Evolutionary conservation across 2,888 invertebrate genomes (phyloP).

Genomic region (Ferdinandea cuprea): DNA sequence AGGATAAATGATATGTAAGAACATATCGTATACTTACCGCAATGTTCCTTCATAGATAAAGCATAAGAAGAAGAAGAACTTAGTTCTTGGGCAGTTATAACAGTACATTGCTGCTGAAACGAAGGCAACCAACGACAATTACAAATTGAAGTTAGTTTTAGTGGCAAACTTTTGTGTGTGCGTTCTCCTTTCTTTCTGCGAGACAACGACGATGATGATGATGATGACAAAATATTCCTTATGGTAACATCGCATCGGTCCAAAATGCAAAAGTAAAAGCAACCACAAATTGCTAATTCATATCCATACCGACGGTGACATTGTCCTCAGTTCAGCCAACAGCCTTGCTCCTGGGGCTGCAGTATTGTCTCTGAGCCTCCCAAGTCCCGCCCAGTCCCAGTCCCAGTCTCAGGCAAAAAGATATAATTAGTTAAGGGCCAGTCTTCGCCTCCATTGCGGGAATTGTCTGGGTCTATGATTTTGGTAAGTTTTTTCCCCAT

Average conservation of each 20-base stretch:
- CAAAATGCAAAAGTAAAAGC: constrained; percentile 56
- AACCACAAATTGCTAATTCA: constrained; percentile 74
- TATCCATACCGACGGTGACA: constrained; percentile 53
- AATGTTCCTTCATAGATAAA: constrained; percentile 58
- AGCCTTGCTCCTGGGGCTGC: constrained; percentile 28
- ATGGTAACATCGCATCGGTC: constrained; percentile 63
- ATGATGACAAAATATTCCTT: constrained; percentile 69
- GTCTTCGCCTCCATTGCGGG: constrained; percentile 26
- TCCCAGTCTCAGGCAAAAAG: constrained; percentile 22
- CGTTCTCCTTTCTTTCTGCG: constrained; percentile 43
- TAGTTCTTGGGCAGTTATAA: constrained; percentile 59
- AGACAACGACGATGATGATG: constrained; percentile 46
- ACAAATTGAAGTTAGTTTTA: constrained; percentile 70
- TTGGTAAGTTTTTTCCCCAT: constrained; percentile 40
- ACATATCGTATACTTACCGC: constrained; percentile 65
- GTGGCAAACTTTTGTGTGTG: constrained; percentile 64
- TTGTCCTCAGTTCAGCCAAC: constrained; percentile 23
- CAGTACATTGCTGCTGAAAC: constrained; percentile 1
- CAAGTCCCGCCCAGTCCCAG: constrained; percentile 18
- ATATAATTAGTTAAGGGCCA: constrained; percentile 73
- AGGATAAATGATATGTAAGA: constrained; percentile 61
- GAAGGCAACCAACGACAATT: constrained; percentile 54
- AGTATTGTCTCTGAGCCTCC: neutral
- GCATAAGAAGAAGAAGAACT: neutral
- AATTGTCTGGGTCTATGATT: constrained; percentile 57